phyloP scores from a whole-genome alignment of 2,113 vertebrate genomes.

The Aphyosemion australe region DNA sequence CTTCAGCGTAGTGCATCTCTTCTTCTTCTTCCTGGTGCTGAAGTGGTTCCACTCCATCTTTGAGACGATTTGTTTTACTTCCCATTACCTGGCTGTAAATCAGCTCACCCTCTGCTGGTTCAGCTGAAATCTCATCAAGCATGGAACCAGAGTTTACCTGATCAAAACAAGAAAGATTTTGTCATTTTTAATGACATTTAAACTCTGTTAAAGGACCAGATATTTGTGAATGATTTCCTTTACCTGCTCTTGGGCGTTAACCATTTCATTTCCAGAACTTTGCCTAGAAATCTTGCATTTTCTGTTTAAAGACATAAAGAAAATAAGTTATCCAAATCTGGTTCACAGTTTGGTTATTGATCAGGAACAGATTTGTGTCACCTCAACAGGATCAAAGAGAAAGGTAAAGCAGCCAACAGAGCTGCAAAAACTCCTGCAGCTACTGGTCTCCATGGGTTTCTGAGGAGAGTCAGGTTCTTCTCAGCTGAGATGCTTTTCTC shows the following conservation, averaged over 20 bases:
- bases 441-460: background rate
- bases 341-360: too few species aligned
- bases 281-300: background rate
- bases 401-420: background rate
- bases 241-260: conserved; percentile 10
- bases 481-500: background rate
- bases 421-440: background rate
- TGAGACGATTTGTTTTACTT: background rate
- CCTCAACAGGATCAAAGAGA: background rate
- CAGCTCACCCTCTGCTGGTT: background rate
- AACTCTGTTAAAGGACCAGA: too few species aligned
- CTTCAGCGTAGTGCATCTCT: background rate
- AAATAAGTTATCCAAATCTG: background rate
- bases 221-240: background rate
- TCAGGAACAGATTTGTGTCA: background rate
- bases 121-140: background rate
- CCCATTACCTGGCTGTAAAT: background rate
- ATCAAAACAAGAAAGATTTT: background rate
- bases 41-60: background rate
- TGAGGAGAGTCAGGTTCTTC: conserved; percentile 5
- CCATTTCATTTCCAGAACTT: background rate
- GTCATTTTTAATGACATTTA: too few species aligned
- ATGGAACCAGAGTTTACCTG: background rate
- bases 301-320: conserved; percentile 4
- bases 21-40: background rate